Base-by-base conservation (phyloP, 2,113 vertebrate genomes). In the Brachionichthys hirsutus region DNA sequence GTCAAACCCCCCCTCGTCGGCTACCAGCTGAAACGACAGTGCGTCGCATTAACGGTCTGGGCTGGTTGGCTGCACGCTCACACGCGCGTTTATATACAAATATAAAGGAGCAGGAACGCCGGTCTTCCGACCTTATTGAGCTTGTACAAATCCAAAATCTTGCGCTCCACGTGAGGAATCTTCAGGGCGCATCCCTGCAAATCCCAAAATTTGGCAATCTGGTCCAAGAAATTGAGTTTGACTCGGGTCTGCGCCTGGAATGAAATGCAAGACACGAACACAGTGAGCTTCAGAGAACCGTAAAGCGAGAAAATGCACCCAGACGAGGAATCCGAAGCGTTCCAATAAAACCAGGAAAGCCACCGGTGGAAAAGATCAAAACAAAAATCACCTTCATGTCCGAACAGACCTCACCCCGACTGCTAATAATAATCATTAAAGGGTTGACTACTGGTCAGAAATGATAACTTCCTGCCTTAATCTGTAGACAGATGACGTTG, bases 201-300 rank as follows among this genome's bases (percentile, higher is more conserved):
- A 67, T 99, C 97, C 97, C 97, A 99, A 76, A 98, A 99, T 71
- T 98, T 98, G 5, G 97, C 97, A 80, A 98, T 98, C 92, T 98
- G 96, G 82, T 99, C 97, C 89, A 99, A 86, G 81, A 98, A 99
- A 82, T 99, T 99, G 83, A 99, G 88, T 75, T 98, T 98, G 49
- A 99, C 97, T 59, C 97, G 92, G 38, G 97, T 98, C 62, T 99
- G 96, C 18, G 97, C 97, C 97, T 98, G 81, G 1, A 17, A 80
- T 66, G 68, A 54, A 2, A 56, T 3, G 59, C 2, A 59, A 16
- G 14, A 13, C 56, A 69, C 4, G 0, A 58, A 1, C 55, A 47
- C 30, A 19, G 8, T 49, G 9, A 14, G n/a, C 14, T 43, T 42
- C 1, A 47, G 62, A 54, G 20, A 15, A 38, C 17, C 20, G 12